Percentiles rank a stretch among this genome's conserved stretches.
These are phyloP conservation scores for Sebastes taczanowskii DNA, from an alignment of 2,797 vertebrate species.

Conservation along the genomic window DNA sequence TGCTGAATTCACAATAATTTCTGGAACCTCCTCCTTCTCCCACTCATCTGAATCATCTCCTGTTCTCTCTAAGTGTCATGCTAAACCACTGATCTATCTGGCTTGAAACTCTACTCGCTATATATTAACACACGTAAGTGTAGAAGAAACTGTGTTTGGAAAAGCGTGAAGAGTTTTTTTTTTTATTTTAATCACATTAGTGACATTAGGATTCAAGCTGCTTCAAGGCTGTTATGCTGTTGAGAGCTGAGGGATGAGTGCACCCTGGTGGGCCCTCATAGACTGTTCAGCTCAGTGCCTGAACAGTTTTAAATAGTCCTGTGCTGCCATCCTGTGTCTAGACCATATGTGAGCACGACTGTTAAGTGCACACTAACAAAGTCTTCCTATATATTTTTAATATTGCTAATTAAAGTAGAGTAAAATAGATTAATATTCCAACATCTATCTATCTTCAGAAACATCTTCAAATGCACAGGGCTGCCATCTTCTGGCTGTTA, in stretches of 20 bases:
- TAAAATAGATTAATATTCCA: not conserved
- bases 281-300: not conserved
- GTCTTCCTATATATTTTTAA: not conserved
- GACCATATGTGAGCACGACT: not conserved
- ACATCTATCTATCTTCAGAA: not conserved
- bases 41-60: not conserved
- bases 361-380: not conserved
- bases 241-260: conserved; percentile 20
- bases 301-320: conserved; percentile 2
- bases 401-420: not conserved
- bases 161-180: conserved; percentile 10
- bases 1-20: conserved; percentile 1
- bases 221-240: conserved; percentile 8
- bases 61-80: not conserved
- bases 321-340: conserved; percentile 68
- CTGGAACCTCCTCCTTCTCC: not conserved
- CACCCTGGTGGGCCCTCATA: conserved; percentile 39
- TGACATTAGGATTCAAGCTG: conserved; percentile 27
- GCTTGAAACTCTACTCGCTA: not conserved
- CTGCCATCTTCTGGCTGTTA: conserved; percentile 15
- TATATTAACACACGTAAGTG: conserved; percentile 8
- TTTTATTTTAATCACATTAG: conserved; percentile 8
- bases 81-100: not conserved
- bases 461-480: not conserved
- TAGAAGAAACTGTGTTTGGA: conserved; percentile 11